Base-by-base conservation (phyloP, 2,797 vertebrate species). In the Streptopelia turtur region DNA sequence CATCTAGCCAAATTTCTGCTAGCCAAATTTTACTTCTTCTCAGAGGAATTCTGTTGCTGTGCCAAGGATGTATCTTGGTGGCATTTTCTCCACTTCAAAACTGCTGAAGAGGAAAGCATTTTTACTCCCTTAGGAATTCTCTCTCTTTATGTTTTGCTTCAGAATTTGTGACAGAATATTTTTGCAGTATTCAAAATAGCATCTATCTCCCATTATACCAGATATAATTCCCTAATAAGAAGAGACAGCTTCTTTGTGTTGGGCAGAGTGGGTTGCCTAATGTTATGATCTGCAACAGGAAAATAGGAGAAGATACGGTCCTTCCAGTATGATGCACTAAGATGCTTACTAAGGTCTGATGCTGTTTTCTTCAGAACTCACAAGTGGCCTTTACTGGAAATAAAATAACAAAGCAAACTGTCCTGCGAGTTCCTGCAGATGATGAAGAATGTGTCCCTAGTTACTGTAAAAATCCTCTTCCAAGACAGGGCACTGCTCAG, bases 401-500 rank as follows among this genome's bases (percentile, higher is more conserved):
- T 79, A 78, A 16, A 92, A 72, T 79, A 78, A 16, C 66, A 76
- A 78, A 86, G 30, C 11, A 90, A 90, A 11, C 1, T 61, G 61
- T 81, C 35, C 37, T 55, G 7, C 35, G 56, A 84, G 13, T 79
- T 92, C 39, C 33, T 7, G 37, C 13, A 74, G 18, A 7, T 53
- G 23, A 53, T 72, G 52, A 82, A 79, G 55, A 84, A 84, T 39
- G n/a, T 87, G 55, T 23, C 25, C 24, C 25, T 50, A 55, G 23
- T 24, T 90, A 10, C 72, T 90, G 86, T 83, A 24, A 90, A 92
- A 86, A 79, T 89, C 18, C 6, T 79, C 31, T 90, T 85, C 55
- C 20, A 33, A 49, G 11, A 74, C 43, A 85, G 61, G 68, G 7
- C 28, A 21, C 10, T 80, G 15, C 65, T 84, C n/a, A 33, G 27